A percentile compares a stretch with the other conserved stretches of the same genome.
These are phyloP conservation scores for Aleiodes leptofemur DNA, from an alignment of 2,888 invertebrate genomes.

Conservation along the genomic window DNA sequence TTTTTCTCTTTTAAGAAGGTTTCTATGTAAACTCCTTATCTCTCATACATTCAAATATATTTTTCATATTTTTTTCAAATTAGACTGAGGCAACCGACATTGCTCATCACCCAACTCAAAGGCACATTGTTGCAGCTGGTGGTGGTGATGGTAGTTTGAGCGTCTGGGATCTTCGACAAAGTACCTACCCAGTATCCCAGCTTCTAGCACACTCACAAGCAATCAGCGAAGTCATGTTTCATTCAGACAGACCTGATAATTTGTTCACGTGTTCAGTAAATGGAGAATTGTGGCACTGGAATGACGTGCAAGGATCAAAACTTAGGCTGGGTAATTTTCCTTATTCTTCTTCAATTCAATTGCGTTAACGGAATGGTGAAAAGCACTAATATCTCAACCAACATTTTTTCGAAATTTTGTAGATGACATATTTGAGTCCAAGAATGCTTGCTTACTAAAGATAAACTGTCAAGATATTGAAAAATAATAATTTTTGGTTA, in stretches of 20 bases:
- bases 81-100: slow-evolving; percentile 86
- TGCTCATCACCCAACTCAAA: slow-evolving; percentile 90
- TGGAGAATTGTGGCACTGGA: slow-evolving; percentile 95
- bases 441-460: no score
- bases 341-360: slow-evolving; percentile 41
- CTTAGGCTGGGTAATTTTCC: slow-evolving; percentile 64
- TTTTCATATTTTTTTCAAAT: not conserved
- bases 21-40: no score
- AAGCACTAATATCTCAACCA: no score
- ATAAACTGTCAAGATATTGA: no score
- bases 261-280: slow-evolving; percentile 87
- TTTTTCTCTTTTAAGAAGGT: no score
- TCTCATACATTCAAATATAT: no score
- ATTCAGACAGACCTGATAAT: slow-evolving; percentile 90
- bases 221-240: slow-evolving; percentile 92
- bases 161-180: slow-evolving; percentile 92
- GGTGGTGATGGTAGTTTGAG: slow-evolving; percentile 91
- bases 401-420: no score
- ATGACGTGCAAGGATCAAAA: slow-evolving; percentile 74
- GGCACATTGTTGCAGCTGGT: slow-evolving; percentile 89
- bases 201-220: slow-evolving; percentile 86
- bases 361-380: no score
- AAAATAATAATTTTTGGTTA: no score
- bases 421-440: no score
- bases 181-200: slow-evolving; percentile 88